Percentiles rank a stretch among this genome's conserved stretches.
Conservation (phyloP, 2,888 invertebrate genomes). For the Hylaea fasciaria region DNA sequence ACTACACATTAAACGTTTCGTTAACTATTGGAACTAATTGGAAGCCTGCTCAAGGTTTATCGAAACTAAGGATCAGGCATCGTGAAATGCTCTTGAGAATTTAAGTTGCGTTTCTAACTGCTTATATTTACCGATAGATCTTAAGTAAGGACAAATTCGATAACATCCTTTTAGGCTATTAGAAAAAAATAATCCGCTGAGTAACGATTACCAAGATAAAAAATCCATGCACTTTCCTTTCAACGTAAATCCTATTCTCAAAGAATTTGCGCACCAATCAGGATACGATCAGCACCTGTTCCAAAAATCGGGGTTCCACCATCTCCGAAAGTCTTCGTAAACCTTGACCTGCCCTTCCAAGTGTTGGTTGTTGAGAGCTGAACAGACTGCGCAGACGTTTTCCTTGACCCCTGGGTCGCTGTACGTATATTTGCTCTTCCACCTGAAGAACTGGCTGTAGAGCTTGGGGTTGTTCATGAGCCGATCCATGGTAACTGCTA, state of each 20-base stretch:
- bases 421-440: slow-evolving; percentile 62
- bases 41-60: too few relatives aligned
- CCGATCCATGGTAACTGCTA: slow-evolving; percentile 59
- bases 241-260: not conserved
- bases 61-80: too few relatives aligned
- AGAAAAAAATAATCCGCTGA: too few relatives aligned
- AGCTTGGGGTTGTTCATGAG: slow-evolving; percentile 53
- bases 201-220: too few relatives aligned
- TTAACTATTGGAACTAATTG: too few relatives aligned
- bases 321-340: slow-evolving; percentile 62
- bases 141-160: too few relatives aligned
- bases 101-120: too few relatives aligned
- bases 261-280: not conserved
- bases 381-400: slow-evolving; percentile 66
- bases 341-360: slow-evolving; percentile 44
- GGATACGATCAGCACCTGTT: slow-evolving; percentile 32
- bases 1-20: too few relatives aligned
- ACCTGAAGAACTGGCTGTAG: slow-evolving; percentile 63
- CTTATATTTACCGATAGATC: too few relatives aligned
- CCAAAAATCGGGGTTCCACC: slow-evolving; percentile 64
- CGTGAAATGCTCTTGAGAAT: too few relatives aligned
- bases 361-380: slow-evolving; percentile 57
- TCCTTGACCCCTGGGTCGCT: slow-evolving; percentile 48
- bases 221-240: too few relatives aligned
- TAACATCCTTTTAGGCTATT: too few relatives aligned